Evolutionary conservation across 2,113 vertebrate genomes (phyloP).

Genomic region (Galemys pyrenaicus): DNA sequence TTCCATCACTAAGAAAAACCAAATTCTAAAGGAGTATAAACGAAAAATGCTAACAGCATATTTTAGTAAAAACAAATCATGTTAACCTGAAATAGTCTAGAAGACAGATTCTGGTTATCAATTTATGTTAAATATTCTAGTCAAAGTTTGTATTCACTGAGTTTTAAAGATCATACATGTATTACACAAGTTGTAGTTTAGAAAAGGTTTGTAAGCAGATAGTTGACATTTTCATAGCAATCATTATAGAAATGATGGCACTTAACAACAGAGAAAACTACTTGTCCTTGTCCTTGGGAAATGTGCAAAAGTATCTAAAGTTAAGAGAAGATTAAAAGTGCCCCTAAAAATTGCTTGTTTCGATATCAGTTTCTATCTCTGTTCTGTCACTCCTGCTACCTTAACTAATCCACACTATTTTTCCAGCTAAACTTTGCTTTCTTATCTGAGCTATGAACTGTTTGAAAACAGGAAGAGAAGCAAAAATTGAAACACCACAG

Average conservation of each 20-base stretch:
- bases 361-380: not conserved
- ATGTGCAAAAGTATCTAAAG: not conserved
- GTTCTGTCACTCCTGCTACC: not conserved
- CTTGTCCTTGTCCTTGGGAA: not conserved
- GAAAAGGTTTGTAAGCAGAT: not conserved
- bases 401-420: conserved; percentile 57
- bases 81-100: not conserved
- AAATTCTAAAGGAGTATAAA: not conserved
- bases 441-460: conserved; percentile 60
- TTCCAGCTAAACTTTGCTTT: conserved; percentile 40
- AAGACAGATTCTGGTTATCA: not conserved
- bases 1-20: not conserved
- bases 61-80: not conserved
- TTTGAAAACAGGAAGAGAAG: conserved; percentile 35
- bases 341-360: not conserved
- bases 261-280: not conserved
- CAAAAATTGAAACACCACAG: conserved; percentile 42
- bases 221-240: not conserved
- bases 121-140: not conserved
- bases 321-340: conserved; percentile 28
- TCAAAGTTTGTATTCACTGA: not conserved
- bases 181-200: not conserved
- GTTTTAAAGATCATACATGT: not conserved
- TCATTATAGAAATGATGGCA: not conserved
- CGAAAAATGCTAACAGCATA: not conserved